Evolutionary conservation across 1,140 invertebrate genomes (phyloP), one percentile per base, ranked within the genome.

Genomic region (Drosophila pallidifrons): DNA sequence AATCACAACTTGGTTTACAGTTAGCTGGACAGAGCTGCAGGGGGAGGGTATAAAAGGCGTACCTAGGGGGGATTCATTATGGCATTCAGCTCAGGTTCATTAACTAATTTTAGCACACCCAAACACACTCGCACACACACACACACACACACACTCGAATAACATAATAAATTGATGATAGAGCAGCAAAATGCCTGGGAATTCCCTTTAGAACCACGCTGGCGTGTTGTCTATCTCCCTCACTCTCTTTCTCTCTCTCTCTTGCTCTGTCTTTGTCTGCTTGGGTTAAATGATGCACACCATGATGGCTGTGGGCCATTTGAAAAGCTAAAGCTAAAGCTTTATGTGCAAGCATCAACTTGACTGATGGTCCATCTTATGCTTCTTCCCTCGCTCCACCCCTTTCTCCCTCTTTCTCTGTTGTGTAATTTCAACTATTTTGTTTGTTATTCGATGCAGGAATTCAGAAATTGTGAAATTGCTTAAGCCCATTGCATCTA

Each of bases 91-190:
- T 67, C 54, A 73, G 76, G 76, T 88, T 88, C 82, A 87, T 87
- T 87, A 88, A 88, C 82, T 87, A 87, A 87, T 87, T 87, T 87
- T 79, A 74, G 79, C 79, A 65, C 79, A 82, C 78, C 72, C 57
- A 66, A 5, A 57, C 46, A 49, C 57, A 80, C 77, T 67, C 28
- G 35, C 54, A 76, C 81, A 75, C 51, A 47, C 30, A 47, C 25
- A 35, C n/a, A n/a, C n/a, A n/a, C 38, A 45, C 63, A 43, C 38
- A 61, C 47, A 67, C 51, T 70, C 78, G 70, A 76, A 88, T 61
- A 82, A 71, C 82, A 87, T 87, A 82, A 87, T 88, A 87, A 87
- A 87, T 87, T 88, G 79, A 82, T 88, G 80, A 74, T 73, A 52
- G 55, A 32, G 54, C 15, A 25, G 54, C 43, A 16, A 28, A 38